Percentiles rank a stretch among this genome's conserved stretches.
Conservation (phyloP, 2,888 invertebrate genomes). For the Rugalucina vietnamica region DNA sequence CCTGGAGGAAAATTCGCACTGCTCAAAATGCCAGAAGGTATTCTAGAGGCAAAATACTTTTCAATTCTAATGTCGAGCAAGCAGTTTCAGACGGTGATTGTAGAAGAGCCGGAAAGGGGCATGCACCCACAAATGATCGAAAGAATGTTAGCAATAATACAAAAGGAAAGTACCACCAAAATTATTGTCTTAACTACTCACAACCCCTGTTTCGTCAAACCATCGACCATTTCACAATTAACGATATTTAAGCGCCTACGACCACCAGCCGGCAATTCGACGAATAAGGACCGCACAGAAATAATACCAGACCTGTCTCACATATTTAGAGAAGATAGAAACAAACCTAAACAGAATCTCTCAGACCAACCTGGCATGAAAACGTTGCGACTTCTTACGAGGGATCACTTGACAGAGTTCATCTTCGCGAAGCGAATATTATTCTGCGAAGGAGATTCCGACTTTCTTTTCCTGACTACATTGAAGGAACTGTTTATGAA, state of each 20-base stretch:
- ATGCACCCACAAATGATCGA: slow-evolving; percentile 62
- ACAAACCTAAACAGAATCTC: background rate
- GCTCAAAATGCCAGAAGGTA: slow-evolving; percentile 51
- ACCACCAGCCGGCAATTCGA: background rate
- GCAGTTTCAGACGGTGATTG: slow-evolving; percentile 34
- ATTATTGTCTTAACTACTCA: slow-evolving; percentile 36
- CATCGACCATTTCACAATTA: background rate
- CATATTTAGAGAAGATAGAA: background rate
- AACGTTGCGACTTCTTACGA: background rate
- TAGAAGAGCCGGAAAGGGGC: slow-evolving; percentile 53
- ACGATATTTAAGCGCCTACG: background rate
- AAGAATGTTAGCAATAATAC: slow-evolving; percentile 26
- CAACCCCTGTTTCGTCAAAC: slow-evolving; percentile 21
- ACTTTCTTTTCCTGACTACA: slow-evolving; percentile 7
- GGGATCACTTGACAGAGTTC: slow-evolving; percentile 18
- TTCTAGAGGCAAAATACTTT: slow-evolving; percentile 47
- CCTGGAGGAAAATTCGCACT: background rate
- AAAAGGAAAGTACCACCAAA: slow-evolving; percentile 12
- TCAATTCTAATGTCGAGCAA: slow-evolving; percentile 40
- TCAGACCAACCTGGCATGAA: background rate
- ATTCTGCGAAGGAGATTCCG: slow-evolving; percentile 22
- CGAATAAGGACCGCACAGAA: background rate
- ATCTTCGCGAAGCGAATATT: slow-evolving; percentile 12
- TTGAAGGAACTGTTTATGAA: background rate
- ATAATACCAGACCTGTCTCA: background rate